A percentile compares a stretch with the other conserved stretches of the same genome.
Evolutionary conservation across 2,888 invertebrate genomes (phyloP).

Genomic region (Dasypolia templi): DNA sequence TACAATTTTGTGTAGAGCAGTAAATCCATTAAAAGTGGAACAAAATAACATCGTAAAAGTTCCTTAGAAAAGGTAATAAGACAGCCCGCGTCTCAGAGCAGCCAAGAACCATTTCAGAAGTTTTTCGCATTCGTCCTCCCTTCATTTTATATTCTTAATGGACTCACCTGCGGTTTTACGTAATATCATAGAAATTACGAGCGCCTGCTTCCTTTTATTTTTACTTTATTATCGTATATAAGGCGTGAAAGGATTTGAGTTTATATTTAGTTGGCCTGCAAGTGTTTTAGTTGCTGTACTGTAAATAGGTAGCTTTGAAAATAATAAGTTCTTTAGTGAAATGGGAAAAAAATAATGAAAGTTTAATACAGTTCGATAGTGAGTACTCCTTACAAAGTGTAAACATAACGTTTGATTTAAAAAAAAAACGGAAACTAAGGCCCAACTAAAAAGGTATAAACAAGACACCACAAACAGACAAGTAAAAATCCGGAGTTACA

Average conservation of each 20-base stretch:
- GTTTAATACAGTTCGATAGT: background rate
- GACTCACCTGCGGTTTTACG: constrained; percentile 76
- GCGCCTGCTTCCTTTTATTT: constrained; percentile 64
- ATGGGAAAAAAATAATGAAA: background rate
- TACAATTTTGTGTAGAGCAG: constrained; percentile 68
- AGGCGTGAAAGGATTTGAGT: constrained; percentile 45
- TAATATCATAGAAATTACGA: constrained; percentile 72
- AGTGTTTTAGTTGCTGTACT: constrained; percentile 18
- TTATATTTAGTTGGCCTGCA: constrained; percentile 25
- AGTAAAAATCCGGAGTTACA: background rate
- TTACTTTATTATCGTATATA: constrained; percentile 54
- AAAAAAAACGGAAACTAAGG: background rate
- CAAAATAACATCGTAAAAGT: constrained; percentile 72
- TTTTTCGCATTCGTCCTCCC: constrained; percentile 79
- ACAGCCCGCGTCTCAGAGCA: constrained; percentile 73
- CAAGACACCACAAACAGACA: background rate
- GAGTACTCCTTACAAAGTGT: background rate
- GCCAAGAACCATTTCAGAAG: constrained; percentile 76
- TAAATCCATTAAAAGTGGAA: constrained; percentile 74
- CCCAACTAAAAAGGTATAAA: background rate
- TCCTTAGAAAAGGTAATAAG: constrained; percentile 76
- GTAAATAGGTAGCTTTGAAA: background rate
- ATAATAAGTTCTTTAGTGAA: background rate
- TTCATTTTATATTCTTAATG: constrained; percentile 83
- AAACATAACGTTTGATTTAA: background rate